phyloP scores from a whole-genome alignment of 2,888 invertebrate genomes.

The Scelioninae gen. 2 region DNA sequence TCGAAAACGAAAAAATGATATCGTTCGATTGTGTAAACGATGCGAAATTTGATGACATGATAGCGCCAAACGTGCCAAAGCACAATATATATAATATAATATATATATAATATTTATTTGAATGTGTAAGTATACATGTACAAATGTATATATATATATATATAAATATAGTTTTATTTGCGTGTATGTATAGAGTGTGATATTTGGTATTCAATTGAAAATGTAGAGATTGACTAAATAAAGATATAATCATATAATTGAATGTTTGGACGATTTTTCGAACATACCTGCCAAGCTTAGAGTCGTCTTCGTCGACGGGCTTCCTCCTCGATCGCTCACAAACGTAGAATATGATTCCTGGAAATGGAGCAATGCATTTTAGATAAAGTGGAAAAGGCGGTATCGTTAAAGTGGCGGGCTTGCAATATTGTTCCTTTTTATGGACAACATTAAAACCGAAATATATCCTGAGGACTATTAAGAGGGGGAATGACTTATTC shows the following conservation, averaged over 20 bases:
- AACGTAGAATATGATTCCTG: slow-evolving; percentile 75
- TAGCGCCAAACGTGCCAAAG: slow-evolving; percentile 75
- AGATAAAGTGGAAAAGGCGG: slow-evolving; percentile 14
- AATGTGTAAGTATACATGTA: slow-evolving; percentile 5
- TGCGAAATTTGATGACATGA: slow-evolving; percentile 69
- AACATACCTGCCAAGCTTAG: slow-evolving; percentile 89
- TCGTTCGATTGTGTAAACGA: slow-evolving; percentile 57
- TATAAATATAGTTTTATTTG: slow-evolving; percentile 33
- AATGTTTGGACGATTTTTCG: slow-evolving; percentile 19
- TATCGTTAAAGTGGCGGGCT: slow-evolving; percentile 18
- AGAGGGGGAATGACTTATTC: background rate
- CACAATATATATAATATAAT: slow-evolving; percentile 67
- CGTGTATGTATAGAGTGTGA: slow-evolving; percentile 19
- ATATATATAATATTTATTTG: slow-evolving; percentile 35
- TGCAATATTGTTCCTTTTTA: slow-evolving; percentile 18
- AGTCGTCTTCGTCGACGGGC: slow-evolving; percentile 86
- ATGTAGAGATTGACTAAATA: slow-evolving; percentile 39
- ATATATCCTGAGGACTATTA: background rate
- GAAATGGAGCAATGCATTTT: slow-evolving; percentile 42
- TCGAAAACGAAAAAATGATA: slow-evolving; percentile 58
- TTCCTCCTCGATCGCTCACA: slow-evolving; percentile 78
- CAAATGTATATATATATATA: slow-evolving; percentile 9
- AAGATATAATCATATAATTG: slow-evolving; percentile 39
- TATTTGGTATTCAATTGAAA: slow-evolving; percentile 3
- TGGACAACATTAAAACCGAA: slow-evolving; percentile 5